Percentiles rank a stretch among this genome's conserved stretches.
Evolutionary conservation across 2,797 vertebrate species (phyloP).

Genomic region (Ctenochaetus hawaiiensis): DNA sequence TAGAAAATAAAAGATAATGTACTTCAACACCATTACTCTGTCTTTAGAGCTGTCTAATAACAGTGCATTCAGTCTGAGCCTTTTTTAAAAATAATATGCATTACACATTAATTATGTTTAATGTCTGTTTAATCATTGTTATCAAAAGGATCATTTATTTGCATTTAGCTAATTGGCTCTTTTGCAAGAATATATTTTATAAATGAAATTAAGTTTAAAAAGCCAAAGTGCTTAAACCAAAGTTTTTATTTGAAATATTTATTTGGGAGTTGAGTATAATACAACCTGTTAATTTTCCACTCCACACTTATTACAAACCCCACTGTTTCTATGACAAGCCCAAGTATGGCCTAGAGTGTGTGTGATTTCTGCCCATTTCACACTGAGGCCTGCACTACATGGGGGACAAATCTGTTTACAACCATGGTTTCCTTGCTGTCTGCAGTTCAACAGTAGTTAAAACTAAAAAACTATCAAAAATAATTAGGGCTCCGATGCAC

Average conservation of each 20-base stretch:
- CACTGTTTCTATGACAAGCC: conserved; percentile 2
- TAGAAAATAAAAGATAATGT: neutral
- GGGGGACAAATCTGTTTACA: conserved; percentile 48
- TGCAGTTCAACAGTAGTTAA: conserved; percentile 74
- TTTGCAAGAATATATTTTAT: conserved; percentile 1
- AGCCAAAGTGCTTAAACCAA: conserved; percentile 10
- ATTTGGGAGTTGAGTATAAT: neutral
- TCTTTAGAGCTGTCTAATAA: neutral
- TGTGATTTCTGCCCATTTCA: conserved; percentile 48
- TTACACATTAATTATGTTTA: neutral
- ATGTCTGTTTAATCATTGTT: conserved; percentile 1
- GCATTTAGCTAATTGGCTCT: neutral
- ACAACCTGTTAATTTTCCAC: conserved; percentile 6
- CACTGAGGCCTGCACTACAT: conserved; percentile 17
- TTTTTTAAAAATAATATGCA: neutral
- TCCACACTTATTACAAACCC: conserved; percentile 21
- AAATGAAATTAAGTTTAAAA: conserved; percentile 22
- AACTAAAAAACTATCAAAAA: conserved; percentile 78
- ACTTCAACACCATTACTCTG: neutral
- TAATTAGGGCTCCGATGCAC: conserved; percentile 79
- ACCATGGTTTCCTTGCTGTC: conserved; percentile 30
- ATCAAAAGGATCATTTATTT: neutral
- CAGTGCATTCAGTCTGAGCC: neutral
- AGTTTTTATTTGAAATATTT: neutral
- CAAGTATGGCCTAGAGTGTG: conserved; percentile 9